Percentiles rank a stretch among this genome's conserved stretches.
These are phyloP conservation scores for Centruroides vittatus DNA, from an alignment of 1,140 invertebrate species.

Conservation along the genomic window DNA sequence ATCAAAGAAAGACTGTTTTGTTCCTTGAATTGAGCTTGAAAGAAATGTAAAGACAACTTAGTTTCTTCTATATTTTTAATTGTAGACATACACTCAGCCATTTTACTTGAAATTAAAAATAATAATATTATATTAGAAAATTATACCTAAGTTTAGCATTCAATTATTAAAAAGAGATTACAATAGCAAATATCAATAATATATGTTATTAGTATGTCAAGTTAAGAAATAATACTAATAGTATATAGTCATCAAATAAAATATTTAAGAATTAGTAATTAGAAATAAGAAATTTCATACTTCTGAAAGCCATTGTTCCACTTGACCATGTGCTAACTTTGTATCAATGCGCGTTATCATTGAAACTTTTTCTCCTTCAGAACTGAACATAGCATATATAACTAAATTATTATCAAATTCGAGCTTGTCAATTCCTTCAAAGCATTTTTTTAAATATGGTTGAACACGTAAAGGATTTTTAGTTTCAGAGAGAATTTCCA, in stretches of 20 bases:
- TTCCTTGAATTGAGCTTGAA: no score
- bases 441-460: conserved; percentile 83
- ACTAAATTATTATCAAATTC: conserved; percentile 57
- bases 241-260: neutral
- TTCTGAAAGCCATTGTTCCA: conserved; percentile 83
- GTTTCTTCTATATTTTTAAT: no score
- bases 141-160: neutral
- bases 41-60: no score
- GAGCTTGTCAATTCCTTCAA: conserved; percentile 53
- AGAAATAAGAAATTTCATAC: conserved; percentile 20
- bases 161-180: neutral
- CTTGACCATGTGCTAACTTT: conserved; percentile 61
- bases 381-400: conserved; percentile 70
- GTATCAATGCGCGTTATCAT: conserved; percentile 57
- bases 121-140: neutral
- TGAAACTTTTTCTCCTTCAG: conserved; percentile 62
- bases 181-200: neutral
- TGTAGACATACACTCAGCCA: no score
- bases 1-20: no score
- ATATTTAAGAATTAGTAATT: neutral
- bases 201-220: neutral
- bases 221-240: neutral
- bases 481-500: conserved; percentile 84
- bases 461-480: conserved; percentile 77
- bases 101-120: no score